A percentile compares a stretch with the other conserved stretches of the same genome.
Evolutionary conservation across 2,888 invertebrate genomes (phyloP).

Genomic region (Trypoxylon attenuatum): DNA sequence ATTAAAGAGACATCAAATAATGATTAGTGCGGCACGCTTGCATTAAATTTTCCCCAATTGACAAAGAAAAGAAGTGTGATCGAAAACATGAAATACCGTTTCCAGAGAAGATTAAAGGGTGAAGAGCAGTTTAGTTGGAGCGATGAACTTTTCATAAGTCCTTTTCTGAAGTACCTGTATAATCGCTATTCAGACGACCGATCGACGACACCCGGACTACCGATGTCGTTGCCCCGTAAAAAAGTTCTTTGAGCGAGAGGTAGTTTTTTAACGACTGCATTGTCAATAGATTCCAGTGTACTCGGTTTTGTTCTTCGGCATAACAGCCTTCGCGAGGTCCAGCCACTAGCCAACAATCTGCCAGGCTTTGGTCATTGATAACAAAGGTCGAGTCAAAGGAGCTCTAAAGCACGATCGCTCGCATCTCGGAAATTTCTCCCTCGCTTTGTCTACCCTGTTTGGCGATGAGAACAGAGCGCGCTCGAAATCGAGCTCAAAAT

Average conservation of each 20-base stretch:
- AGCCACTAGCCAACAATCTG: constrained; percentile 16
- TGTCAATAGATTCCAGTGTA: constrained; percentile 25
- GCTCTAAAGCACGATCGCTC: too few relatives aligned
- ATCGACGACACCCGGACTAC: too few relatives aligned
- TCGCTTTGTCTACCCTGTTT: background rate
- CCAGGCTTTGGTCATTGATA: background rate
- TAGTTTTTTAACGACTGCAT: constrained; percentile 42
- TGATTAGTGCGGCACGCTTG: too few relatives aligned
- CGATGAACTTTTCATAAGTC: constrained; percentile 17
- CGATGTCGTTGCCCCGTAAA: constrained; percentile 28
- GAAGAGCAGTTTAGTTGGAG: constrained; percentile 1
- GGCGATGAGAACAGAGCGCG: too few relatives aligned
- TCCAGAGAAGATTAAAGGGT: constrained; percentile 5
- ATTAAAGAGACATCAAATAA: too few relatives aligned
- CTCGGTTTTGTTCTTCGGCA: constrained; percentile 14
- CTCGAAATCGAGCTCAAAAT: too few relatives aligned
- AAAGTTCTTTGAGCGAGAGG: constrained; percentile 28
- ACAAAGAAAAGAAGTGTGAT: too few relatives aligned
- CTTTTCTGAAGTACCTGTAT: constrained; percentile 6
- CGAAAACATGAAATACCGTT: background rate
- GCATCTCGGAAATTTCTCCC: background rate
- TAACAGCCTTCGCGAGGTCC: constrained; percentile 8
- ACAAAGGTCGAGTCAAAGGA: constrained; percentile 26
- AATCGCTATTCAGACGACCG: constrained; percentile 21
- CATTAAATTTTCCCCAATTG: too few relatives aligned